A percentile compares a stretch with the other conserved stretches of the same genome.
These are phyloP conservation scores for Xiphophorus birchmanni DNA, from an alignment of 2,797 vertebrate genomes.

Conservation along the genomic window DNA sequence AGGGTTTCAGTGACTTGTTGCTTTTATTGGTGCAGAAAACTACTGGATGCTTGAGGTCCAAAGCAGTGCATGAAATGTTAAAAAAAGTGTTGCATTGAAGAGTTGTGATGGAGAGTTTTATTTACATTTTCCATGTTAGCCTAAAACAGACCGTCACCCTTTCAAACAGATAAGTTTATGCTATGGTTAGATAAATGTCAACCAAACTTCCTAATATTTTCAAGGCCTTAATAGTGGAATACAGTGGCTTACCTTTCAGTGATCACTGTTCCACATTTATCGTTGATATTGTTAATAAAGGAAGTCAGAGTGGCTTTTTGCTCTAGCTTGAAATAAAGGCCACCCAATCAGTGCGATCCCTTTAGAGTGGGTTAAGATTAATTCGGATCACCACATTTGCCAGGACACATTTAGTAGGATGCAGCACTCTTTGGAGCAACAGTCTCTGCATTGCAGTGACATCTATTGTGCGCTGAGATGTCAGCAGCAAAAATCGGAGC, in stretches of 20 bases:
- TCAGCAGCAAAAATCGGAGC: neutral
- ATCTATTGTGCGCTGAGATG: neutral
- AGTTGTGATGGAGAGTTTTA: no score
- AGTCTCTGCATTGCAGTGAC: neutral
- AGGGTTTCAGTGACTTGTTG: neutral
- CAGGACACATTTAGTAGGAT: neutral
- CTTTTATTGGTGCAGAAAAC: no score
- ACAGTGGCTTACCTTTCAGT: neutral
- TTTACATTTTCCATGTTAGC: neutral
- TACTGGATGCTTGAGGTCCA: no score
- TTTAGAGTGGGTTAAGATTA: neutral
- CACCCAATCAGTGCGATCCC: neutral
- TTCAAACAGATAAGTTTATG: no score
- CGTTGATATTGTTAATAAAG: neutral
- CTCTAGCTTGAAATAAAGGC: neutral
- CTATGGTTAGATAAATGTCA: neutral
- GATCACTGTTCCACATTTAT: neutral
- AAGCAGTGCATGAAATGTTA: no score
- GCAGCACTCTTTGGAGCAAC: neutral
- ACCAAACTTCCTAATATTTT: neutral
- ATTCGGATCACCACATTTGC: neutral
- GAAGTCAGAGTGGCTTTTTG: neutral
- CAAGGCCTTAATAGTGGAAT: neutral
- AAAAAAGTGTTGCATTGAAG: no score
- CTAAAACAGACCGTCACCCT: no score